These are phyloP conservation scores for Rhynchomys soricoides DNA, from an alignment of 2,113 vertebrate species.

Conservation along the genomic window DNA sequence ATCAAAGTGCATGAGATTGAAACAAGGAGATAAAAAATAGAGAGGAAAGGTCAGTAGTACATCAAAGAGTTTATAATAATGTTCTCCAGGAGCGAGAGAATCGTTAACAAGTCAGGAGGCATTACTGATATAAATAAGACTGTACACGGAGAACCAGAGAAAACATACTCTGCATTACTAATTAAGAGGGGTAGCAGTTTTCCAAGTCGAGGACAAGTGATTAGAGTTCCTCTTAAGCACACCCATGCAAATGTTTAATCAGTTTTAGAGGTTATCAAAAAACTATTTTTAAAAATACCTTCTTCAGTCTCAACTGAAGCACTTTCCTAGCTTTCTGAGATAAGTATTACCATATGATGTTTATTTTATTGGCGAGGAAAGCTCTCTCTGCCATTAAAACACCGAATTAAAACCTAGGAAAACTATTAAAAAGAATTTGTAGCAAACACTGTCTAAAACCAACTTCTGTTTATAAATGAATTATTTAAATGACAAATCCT, in stretches of 20 bases:
- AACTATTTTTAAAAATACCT: too few relatives aligned
- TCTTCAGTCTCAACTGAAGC: background rate
- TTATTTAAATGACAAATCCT: background rate
- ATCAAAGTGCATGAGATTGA: background rate
- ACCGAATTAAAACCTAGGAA: background rate
- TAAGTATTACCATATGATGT: background rate
- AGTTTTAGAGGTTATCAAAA: background rate
- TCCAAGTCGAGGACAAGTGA: background rate
- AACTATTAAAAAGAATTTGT: background rate
- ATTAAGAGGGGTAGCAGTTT: background rate
- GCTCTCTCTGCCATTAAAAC: background rate
- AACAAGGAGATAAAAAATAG: background rate
- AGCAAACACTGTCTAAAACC: background rate
- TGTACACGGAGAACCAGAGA: background rate
- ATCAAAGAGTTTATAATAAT: background rate
- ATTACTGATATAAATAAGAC: background rate
- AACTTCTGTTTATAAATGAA: constrained; percentile 30
- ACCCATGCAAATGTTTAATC: background rate
- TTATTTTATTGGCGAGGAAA: background rate
- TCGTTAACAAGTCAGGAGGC: background rate
- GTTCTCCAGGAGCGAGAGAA: background rate
- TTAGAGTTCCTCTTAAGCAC: background rate
- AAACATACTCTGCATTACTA: background rate
- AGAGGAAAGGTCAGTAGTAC: background rate
- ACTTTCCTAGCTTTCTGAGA: background rate